Base-by-base conservation (phyloP, 92 coral and sea anemone species). In the Parazoanthus atlanticus region DNA sequence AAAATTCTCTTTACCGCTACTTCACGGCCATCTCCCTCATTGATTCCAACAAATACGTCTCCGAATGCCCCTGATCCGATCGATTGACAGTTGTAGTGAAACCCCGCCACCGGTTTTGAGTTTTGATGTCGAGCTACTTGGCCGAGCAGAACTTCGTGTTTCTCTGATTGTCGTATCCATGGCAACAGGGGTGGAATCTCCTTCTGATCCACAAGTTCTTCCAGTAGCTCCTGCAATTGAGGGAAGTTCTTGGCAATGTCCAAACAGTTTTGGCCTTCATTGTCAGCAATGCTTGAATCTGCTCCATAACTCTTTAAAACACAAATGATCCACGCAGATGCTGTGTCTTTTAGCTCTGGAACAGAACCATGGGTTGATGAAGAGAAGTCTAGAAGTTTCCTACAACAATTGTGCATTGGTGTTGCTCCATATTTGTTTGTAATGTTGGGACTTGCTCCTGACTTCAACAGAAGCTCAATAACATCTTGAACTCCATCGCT, bases 111-210 rank as follows among this genome's bases (percentile, higher is more conserved):
- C 3, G 3, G 25, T 56, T 56, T 16, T 69, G 74, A 69, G 6
- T 69, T 69, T 29, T 69, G 74, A 69, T 69, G 74, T 69, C 74
- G 74, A 69, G 74, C 74, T 23, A 69, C 74, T 69, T 69, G 74
- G 33, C 74, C 74, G 12, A 69, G 74, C 31, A 69, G 74, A n/a
- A 69, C 74, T 29, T 26, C 0, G 74, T 69, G 74, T 29, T 23
- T 69, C 33, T 69, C 74, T 29, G 65, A 56, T 1, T 56, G 65
- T 56, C 65, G 65, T 56, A 56, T 56, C 65, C 65, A 56, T 13
- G 25, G 74, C 74, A 69, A 69, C 74, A 69, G 33, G 0, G 31
- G 31, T 23, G 1, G 30, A 11, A 23, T 69, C 12, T 69, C 74
- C 12, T 9, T 69, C 29, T 69, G 74, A 8, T n/a, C 31, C 33